These are phyloP conservation scores for Bursaphelenchus mucronatus DNA, from an alignment of 1,140 invertebrate genomes.

Conservation along the genomic window DNA sequence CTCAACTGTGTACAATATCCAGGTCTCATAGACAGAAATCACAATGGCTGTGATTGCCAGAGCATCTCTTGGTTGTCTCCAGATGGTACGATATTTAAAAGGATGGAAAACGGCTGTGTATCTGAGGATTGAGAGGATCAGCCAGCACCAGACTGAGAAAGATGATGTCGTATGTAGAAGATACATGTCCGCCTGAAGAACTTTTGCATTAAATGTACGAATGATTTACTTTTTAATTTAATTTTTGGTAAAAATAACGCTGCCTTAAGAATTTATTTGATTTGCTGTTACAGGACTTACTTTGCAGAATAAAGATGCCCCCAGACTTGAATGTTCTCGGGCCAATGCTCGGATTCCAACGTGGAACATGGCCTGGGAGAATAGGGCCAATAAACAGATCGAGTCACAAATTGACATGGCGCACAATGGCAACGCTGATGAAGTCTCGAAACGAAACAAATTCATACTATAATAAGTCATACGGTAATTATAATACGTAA, in stretches of 20 bases:
- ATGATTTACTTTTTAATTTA: neutral
- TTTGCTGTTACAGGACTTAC: constrained; percentile 28
- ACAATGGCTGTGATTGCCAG: constrained; percentile 35
- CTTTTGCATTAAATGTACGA: neutral
- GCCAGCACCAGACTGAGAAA: constrained; percentile 59
- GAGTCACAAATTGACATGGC: constrained; percentile 58
- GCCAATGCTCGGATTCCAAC: constrained; percentile 22
- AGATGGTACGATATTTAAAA: constrained; percentile 52
- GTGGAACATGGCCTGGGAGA: constrained; percentile 52
- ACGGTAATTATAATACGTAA: neutral
- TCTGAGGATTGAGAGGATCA: constrained; percentile 50
- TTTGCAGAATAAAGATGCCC: constrained; percentile 46
- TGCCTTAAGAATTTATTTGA: neutral
- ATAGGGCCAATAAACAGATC: constrained; percentile 45
- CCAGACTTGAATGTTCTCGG: neutral
- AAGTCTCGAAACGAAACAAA: constrained; percentile 51
- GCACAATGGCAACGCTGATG: constrained; percentile 47
- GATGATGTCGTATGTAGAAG: constrained; percentile 53
- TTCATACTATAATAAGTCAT: constrained; percentile 37
- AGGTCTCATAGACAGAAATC: constrained; percentile 36
- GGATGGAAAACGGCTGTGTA: constrained; percentile 57
- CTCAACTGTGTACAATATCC: constrained; percentile 45
- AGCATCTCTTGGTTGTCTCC: constrained; percentile 54
- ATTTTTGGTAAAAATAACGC: neutral
- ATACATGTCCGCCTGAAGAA: constrained; percentile 48